These are phyloP conservation scores for Scaptodrosophila latifasciaeformis DNA, from an alignment of 2,888 invertebrate species.

Conservation along the genomic window DNA sequence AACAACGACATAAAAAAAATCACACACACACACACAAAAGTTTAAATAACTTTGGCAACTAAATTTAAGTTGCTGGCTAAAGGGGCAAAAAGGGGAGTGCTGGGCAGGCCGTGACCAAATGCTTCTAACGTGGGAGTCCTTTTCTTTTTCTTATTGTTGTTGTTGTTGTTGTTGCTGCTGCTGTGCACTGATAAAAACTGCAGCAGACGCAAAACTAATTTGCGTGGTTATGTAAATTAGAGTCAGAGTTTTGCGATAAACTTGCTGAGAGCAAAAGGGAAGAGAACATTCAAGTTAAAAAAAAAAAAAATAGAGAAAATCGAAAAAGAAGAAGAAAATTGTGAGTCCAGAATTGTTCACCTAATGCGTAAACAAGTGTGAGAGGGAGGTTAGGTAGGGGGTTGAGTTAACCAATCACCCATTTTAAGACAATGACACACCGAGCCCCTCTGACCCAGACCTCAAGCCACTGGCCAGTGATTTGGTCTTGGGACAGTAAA, in stretches of 20 bases:
- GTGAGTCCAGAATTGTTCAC: background rate
- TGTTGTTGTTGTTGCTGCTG: constrained; percentile 24
- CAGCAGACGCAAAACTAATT: constrained; percentile 67
- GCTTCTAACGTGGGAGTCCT: too few relatives aligned
- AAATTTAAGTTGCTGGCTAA: constrained; percentile 53
- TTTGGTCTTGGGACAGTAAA: too few relatives aligned
- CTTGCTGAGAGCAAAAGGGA: constrained; percentile 50
- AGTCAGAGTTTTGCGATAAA: constrained; percentile 59
- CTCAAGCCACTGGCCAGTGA: too few relatives aligned
- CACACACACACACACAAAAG: constrained; percentile 34
- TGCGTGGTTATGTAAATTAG: constrained; percentile 66
- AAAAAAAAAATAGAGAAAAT: constrained; percentile 5
- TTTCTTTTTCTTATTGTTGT: constrained; percentile 16
- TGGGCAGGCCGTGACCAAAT: background rate
- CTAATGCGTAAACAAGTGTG: constrained; percentile 46
- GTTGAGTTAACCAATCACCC: constrained; percentile 20
- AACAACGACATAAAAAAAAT: background rate
- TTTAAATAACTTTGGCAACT: constrained; percentile 66
- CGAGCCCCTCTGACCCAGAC: too few relatives aligned
- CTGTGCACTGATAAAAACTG: constrained; percentile 57
- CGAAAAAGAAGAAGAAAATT: constrained; percentile 37
- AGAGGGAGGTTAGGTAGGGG: background rate
- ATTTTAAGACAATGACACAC: constrained; percentile 1
- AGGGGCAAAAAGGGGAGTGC: too few relatives aligned
- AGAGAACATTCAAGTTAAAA: too few relatives aligned